Conservation (phyloP, 2,888 invertebrate species). For the Ecliptopera silaceata region DNA sequence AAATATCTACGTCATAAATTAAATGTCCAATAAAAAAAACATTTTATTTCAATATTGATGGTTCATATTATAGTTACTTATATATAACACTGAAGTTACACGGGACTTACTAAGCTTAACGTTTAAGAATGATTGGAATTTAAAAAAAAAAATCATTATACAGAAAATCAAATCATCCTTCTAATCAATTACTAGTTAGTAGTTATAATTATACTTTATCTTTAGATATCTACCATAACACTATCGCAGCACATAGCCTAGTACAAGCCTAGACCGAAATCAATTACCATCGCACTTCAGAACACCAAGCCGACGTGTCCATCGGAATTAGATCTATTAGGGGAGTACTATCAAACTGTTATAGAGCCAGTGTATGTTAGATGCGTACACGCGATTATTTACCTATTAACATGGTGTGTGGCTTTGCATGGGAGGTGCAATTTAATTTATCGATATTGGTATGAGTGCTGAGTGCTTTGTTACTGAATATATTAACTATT, state of each 20-base stretch:
- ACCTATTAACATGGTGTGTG: constrained; percentile 63
- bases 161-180: no score
- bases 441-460: constrained; percentile 66
- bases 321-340: constrained; percentile 39
- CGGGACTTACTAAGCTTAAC: no score
- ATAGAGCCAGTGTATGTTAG: constrained; percentile 22
- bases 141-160: no score
- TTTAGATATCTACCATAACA: background rate
- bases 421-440: constrained; percentile 56
- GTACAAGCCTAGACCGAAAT: constrained; percentile 30
- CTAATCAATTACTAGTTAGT: no score
- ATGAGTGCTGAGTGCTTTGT: constrained; percentile 35
- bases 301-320: constrained; percentile 34
- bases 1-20: no score
- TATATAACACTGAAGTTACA: no score
- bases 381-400: constrained; percentile 64
- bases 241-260: constrained; percentile 6
- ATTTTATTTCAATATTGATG: no score
- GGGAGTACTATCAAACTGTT: constrained; percentile 28
- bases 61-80: no score
- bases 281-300: constrained; percentile 35
- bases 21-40: no score
- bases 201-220: no score
- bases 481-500: background rate
- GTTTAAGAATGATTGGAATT: no score